These are phyloP conservation scores for Trichopria drosophilae DNA, from an alignment of 2,888 invertebrate species.

Conservation along the genomic window DNA sequence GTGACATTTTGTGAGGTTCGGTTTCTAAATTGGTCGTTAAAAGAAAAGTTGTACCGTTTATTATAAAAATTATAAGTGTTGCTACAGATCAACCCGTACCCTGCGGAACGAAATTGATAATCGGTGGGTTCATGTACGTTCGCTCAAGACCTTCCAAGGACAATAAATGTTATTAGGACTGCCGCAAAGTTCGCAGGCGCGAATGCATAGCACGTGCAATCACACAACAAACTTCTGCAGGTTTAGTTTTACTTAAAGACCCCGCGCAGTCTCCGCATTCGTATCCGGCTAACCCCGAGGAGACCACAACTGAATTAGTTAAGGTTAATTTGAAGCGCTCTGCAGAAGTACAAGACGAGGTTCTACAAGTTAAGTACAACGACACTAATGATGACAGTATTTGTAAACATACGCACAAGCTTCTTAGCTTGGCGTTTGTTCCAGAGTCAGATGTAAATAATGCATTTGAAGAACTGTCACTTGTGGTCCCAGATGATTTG, in stretches of 20 bases:
- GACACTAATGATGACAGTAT: no score
- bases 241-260: neutral
- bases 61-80: no score
- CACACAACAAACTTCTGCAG: neutral
- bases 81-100: no score
- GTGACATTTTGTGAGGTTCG: no score
- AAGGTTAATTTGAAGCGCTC: neutral
- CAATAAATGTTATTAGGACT: neutral
- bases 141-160: neutral
- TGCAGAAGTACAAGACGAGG: neutral
- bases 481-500: neutral
- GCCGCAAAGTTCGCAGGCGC: neutral
- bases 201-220: conserved; percentile 1
- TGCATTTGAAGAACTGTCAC: conserved; percentile 3
- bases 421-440: conserved; percentile 6
- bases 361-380: no score
- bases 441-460: conserved; percentile 4
- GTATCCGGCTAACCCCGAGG: neutral
- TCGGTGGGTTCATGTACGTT: no score
- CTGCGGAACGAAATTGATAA: no score
- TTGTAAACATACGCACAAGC: conserved; percentile 1
- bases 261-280: neutral
- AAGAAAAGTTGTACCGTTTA: no score
- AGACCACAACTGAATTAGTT: neutral
- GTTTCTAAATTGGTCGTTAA: no score